Conservation (phyloP, 2,113 vertebrate genomes). For the Oxygymnocypris stewartii region DNA sequence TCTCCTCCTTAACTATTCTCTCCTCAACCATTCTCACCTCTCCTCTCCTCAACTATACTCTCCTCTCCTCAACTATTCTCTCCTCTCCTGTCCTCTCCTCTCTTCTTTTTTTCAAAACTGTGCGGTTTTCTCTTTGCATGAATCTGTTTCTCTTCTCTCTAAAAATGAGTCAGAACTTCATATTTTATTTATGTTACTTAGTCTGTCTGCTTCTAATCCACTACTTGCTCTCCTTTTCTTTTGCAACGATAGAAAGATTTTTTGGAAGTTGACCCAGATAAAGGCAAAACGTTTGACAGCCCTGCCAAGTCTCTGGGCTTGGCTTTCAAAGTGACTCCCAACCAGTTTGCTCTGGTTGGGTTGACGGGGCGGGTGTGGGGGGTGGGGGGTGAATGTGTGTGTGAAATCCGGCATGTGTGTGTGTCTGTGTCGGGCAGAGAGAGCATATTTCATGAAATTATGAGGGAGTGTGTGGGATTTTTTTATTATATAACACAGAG, state of each 20-base stretch:
- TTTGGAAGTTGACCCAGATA: constrained; percentile 64
- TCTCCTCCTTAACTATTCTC: too few species aligned
- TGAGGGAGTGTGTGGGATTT: constrained; percentile 29
- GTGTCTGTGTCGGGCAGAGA: constrained; percentile 14
- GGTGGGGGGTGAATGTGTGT: too few species aligned
- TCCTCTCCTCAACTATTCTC: too few species aligned
- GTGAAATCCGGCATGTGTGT: constrained; percentile 8
- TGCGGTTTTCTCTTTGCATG: not conserved
- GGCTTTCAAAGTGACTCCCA: constrained; percentile 76
- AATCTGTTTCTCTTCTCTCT: constrained; percentile 15
- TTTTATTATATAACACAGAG: constrained; percentile 43
- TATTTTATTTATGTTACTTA: constrained; percentile 64
- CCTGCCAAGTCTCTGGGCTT: constrained; percentile 76
- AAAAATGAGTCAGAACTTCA: constrained; percentile 52
- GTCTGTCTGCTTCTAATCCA: constrained; percentile 57
- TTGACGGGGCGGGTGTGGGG: constrained; percentile 63
- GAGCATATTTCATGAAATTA: constrained; percentile 38
- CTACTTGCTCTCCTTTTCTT: constrained; percentile 45
- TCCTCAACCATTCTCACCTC: too few species aligned
- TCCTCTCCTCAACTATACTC: too few species aligned
- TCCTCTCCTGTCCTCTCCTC: too few species aligned
- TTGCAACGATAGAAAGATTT: constrained; percentile 46
- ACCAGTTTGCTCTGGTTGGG: constrained; percentile 83
- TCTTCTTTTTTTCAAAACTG: too few species aligned
- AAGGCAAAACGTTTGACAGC: constrained; percentile 50